Evolutionary conservation across 2,888 invertebrate species (phyloP).

Genomic region (Octonoba sinensis): DNA sequence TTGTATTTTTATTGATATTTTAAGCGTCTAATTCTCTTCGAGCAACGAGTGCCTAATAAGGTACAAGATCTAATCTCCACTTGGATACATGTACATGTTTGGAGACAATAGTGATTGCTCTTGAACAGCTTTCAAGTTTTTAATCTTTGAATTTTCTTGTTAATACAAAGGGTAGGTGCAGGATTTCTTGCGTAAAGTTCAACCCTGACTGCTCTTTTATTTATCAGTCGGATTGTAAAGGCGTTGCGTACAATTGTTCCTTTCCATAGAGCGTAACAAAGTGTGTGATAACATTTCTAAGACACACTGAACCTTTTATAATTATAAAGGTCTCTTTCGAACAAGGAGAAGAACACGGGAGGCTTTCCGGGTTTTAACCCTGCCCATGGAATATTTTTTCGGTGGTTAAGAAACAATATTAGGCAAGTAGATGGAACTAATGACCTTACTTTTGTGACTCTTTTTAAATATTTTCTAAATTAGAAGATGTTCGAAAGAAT

Average conservation of each 20-base stretch:
- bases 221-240: no score
- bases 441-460: neutral
- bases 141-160: no score
- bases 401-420: neutral
- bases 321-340: neutral
- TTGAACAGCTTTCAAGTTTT: no score
- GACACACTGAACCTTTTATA: slow-evolving; percentile 1
- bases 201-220: neutral
- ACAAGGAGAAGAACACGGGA: neutral
- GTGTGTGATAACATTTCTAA: neutral
- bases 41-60: no score
- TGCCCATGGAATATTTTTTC: neutral
- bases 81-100: no score
- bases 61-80: no score
- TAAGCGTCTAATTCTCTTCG: neutral
- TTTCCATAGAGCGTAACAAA: neutral
- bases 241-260: neutral
- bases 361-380: slow-evolving; percentile 3
- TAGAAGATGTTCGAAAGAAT: no score
- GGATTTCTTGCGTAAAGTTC: slow-evolving; percentile 10
- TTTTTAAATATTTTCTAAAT: no score
- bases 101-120: no score
- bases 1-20: no score
- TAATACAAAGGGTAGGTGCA: neutral
- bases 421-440: neutral